Evolutionary conservation across 2,113 vertebrate genomes (phyloP), one percentile per base, ranked within the genome.

Genomic region (Synodontis membranacea): DNA sequence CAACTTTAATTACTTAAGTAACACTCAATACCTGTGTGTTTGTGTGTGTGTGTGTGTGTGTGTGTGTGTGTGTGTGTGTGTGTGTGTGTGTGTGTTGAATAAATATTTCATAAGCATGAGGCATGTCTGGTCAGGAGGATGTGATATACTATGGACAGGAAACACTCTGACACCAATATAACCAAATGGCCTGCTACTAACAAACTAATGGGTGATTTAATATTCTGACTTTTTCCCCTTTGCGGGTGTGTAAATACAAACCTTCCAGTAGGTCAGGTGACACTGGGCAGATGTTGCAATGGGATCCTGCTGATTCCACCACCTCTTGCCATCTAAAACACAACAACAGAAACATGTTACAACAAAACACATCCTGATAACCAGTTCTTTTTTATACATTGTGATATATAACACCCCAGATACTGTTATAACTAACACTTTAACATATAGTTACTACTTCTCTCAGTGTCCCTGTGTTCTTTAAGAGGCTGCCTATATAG

Each of bases 261-360:
- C 93, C 93, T 93, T 93, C 92, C 91, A 92, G 86, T 89, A 92
- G 84, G 84, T 93, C 91, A 92, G 89, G 93, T 93, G 91, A 91
- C 89, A 85, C 83, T 90, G 86, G 89, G 90, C 72, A 78, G 87
- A 80, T 54, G 90, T 86, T 6, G 52, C 44, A 80, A 80, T 48
- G 62, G 50, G 74, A 82, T 39, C 48, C 56, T 89, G 88, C 44
- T 88, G 92, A 82, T 87, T 88, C 91, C 91, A 89, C 90, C 91
- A 92, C 62, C 82, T 86, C 89, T 91, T 91, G 89, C 89, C 93
- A 93, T 93, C 93, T 94, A 86, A 83, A 91, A 88, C 52, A 79
- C 31, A 89, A 86, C 50, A 56, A 44, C 66, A 46, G 68, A 6
- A 72, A 10, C 4, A 54, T n/a, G 48, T 79, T 79, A 79, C 8